Conservation (phyloP, 2,888 invertebrate species). For the Dicyrtoma fusca region DNA sequence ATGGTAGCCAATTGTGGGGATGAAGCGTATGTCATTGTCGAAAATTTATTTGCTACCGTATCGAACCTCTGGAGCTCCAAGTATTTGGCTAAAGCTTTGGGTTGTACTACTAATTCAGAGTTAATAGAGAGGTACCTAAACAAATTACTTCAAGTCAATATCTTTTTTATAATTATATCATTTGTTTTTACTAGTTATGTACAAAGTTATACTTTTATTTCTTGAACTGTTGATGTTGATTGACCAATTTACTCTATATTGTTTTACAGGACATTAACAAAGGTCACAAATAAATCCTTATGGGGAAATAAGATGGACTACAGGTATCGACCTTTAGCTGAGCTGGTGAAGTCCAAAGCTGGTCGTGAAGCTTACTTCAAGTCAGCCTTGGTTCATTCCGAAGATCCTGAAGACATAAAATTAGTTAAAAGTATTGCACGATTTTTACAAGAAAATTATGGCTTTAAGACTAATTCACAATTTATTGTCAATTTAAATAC, state of each 20-base stretch:
- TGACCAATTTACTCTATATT: neutral
- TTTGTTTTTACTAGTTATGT: too few species aligned
- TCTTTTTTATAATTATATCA: too few species aligned
- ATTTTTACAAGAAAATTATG: too few species aligned
- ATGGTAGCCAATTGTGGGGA: conserved; percentile 3
- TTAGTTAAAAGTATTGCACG: neutral
- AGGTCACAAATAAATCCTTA: neutral
- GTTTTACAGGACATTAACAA: neutral
- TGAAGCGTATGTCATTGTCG: neutral
- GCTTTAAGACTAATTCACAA: too few species aligned
- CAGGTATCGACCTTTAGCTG: neutral
- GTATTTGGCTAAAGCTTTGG: neutral
- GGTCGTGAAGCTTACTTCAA: neutral
- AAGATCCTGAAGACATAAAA: neutral
- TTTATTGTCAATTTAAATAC: neutral
- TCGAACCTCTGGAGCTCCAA: neutral
- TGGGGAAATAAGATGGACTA: neutral
- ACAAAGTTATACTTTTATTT: too few species aligned
- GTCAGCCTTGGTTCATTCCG: neutral
- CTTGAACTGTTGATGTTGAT: too few species aligned
- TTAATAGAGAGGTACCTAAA: conserved; percentile 2
- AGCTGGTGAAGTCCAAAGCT: neutral
- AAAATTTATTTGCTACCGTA: neutral
- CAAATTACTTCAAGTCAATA: too few species aligned
- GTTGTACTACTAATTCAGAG: neutral